Evolutionary conservation across 2,888 invertebrate species (phyloP).

Genomic region (Didymodactylos carnosus): DNA sequence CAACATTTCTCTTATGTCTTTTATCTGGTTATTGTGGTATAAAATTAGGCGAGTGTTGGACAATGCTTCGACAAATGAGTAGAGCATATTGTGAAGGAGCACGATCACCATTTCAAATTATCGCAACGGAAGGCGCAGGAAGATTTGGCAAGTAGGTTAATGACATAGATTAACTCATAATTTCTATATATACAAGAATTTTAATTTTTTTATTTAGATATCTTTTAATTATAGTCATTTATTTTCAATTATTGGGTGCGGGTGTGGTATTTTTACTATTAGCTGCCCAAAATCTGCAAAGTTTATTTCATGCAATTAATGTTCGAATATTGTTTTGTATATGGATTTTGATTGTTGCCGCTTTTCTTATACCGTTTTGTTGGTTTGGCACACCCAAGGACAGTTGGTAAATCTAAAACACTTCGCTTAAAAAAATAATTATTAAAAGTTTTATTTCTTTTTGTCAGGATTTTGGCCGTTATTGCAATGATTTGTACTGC

Average conservation of each 20-base stretch:
- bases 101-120: conserved; percentile 62
- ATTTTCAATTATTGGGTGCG: conserved; percentile 48
- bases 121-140: conserved; percentile 59
- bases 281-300: conserved; percentile 47
- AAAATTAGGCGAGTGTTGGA: conserved; percentile 59
- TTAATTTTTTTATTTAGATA: conserved; percentile 18
- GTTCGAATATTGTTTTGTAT: conserved; percentile 22
- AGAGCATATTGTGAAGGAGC: conserved; percentile 39
- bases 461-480: conserved; percentile 44
- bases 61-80: conserved; percentile 49
- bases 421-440: background rate
- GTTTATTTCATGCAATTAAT: conserved; percentile 1
- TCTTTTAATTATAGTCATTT: conserved; percentile 44
- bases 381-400: conserved; percentile 77
- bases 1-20: conserved; percentile 43
- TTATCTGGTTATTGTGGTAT: conserved; percentile 58
- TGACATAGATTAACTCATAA: background rate
- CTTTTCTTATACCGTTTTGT: conserved; percentile 54
- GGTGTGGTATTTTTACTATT: conserved; percentile 44
- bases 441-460: too few species aligned
- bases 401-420: conserved; percentile 51
- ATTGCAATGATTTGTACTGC: conserved; percentile 46
- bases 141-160: conserved; percentile 23
- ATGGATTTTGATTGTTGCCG: conserved; percentile 57
- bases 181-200: background rate